Conservation (phyloP, 2,888 invertebrate genomes). For the Latheticus oryzae region DNA sequence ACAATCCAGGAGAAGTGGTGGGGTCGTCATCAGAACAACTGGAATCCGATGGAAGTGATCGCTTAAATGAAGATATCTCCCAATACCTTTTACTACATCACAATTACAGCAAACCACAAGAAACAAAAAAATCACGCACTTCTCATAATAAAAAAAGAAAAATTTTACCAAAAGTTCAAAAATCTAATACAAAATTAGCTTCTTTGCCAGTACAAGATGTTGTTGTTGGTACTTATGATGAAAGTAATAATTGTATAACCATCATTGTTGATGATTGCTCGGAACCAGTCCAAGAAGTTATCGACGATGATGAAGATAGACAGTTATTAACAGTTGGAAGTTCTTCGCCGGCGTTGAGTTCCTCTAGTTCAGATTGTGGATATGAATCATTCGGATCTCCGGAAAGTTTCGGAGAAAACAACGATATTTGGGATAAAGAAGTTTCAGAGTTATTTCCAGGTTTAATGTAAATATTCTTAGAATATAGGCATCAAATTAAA, state of each 20-base stretch:
- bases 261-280: conserved; percentile 75
- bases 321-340: conserved; percentile 31
- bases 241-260: conserved; percentile 78
- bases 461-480: conserved; percentile 69
- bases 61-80: conserved; percentile 56
- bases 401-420: conserved; percentile 51
- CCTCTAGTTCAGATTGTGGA: conserved; percentile 71
- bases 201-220: too few relatives aligned
- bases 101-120: conserved; percentile 56
- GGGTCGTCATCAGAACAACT: conserved; percentile 86
- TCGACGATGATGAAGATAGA: conserved; percentile 54
- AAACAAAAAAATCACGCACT: conserved; percentile 31
- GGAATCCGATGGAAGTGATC: conserved; percentile 79
- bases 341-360: conserved; percentile 50
- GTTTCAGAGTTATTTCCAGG: conserved; percentile 83
- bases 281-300: conserved; percentile 68
- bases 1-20: conserved; percentile 81
- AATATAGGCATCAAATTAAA: too few relatives aligned
- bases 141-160: conserved; percentile 41
- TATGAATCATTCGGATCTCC: conserved; percentile 77
- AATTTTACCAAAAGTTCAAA: conserved; percentile 40
- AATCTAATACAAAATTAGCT: conserved; percentile 40
- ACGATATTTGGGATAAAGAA: conserved; percentile 79
- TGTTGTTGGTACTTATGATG: conserved; percentile 79
- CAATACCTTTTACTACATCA: conserved; percentile 61